A percentile compares a stretch with the other conserved stretches of the same genome.
Conservation (phyloP, 2,797 vertebrate genomes). For the Enteromius fasciolatus region DNA sequence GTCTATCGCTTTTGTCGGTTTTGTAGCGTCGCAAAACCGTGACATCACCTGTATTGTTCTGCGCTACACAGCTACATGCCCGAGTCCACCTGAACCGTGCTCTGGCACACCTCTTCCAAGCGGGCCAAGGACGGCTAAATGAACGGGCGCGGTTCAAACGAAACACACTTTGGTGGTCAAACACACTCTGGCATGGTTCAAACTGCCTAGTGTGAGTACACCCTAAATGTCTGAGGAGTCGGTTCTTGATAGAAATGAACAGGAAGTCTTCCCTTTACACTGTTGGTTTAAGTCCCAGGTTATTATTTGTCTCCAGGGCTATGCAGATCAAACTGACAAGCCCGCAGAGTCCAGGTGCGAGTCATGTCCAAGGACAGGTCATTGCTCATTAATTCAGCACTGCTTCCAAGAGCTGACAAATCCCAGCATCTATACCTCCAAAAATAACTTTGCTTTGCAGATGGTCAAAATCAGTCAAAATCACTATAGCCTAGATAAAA, state of each 20-base stretch:
- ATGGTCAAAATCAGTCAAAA: slow-evolving; percentile 13
- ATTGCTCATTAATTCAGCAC: slow-evolving; percentile 42
- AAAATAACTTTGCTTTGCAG: slow-evolving; percentile 18
- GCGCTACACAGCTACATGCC: no score
- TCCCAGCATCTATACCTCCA: neutral
- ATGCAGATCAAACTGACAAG: slow-evolving; percentile 32
- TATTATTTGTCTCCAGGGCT: slow-evolving; percentile 22
- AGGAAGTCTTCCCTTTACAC: neutral
- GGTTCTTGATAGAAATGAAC: neutral
- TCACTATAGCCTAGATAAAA: neutral
- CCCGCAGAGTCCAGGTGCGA: slow-evolving; percentile 22
- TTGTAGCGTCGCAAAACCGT: no score
- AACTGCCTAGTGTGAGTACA: no score
- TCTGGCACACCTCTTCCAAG: no score
- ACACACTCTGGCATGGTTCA: no score
- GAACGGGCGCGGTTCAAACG: no score
- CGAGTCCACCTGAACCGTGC: no score
- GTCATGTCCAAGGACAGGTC: slow-evolving; percentile 33
- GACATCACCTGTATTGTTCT: no score
- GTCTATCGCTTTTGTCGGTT: no score
- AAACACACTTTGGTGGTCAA: no score
- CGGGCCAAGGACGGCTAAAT: no score
- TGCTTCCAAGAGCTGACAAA: slow-evolving; percentile 13
- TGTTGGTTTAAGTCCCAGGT: neutral
- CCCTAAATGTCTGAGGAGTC: neutral